Conservation (phyloP, 2,113 vertebrate species). For the Epinephelus moara region DNA sequence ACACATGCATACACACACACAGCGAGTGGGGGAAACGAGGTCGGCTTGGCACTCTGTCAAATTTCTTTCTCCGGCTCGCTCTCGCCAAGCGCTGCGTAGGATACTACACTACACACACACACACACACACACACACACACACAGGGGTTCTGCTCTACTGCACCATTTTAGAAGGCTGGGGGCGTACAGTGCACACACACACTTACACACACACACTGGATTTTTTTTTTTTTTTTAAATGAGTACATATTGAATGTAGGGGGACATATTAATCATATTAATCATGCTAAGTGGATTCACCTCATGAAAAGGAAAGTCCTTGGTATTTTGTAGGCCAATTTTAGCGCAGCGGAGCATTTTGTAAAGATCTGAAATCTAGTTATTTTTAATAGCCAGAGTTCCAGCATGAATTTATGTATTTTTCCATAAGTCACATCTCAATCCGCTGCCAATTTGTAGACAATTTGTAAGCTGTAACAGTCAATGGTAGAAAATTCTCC, state of each 20-base stretch:
- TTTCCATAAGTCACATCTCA: background rate
- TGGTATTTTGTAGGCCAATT: slow-evolving; percentile 13
- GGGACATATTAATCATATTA: slow-evolving; percentile 39
- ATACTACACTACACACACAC: slow-evolving; percentile 70
- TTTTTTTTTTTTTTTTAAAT: slow-evolving; percentile 2
- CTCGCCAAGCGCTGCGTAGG: slow-evolving; percentile 66
- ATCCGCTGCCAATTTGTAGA: slow-evolving; percentile 37
- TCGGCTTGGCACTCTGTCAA: slow-evolving; percentile 77
- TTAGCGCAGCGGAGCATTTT: background rate
- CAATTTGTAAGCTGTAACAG: slow-evolving; percentile 35
- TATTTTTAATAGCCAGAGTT: background rate
- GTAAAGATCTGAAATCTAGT: background rate
- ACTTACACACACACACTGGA: slow-evolving; percentile 20
- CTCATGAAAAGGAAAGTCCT: slow-evolving; percentile 22
- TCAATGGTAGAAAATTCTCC: slow-evolving; percentile 5
- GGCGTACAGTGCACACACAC: slow-evolving; percentile 44
- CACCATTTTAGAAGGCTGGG: slow-evolving; percentile 71
- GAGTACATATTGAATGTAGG: slow-evolving; percentile 18
- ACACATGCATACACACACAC: slow-evolving; percentile 47
- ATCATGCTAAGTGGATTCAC: slow-evolving; percentile 49
- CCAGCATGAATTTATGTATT: background rate
- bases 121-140: slow-evolving; percentile 56
- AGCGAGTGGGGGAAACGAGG: slow-evolving; percentile 73
- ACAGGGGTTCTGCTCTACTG: slow-evolving; percentile 70
- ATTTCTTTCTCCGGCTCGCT: slow-evolving; percentile 68